Evolutionary conservation across 2,113 vertebrate species (phyloP), one percentile per base, ranked within the genome.

Genomic region (Rana temporaria): DNA sequence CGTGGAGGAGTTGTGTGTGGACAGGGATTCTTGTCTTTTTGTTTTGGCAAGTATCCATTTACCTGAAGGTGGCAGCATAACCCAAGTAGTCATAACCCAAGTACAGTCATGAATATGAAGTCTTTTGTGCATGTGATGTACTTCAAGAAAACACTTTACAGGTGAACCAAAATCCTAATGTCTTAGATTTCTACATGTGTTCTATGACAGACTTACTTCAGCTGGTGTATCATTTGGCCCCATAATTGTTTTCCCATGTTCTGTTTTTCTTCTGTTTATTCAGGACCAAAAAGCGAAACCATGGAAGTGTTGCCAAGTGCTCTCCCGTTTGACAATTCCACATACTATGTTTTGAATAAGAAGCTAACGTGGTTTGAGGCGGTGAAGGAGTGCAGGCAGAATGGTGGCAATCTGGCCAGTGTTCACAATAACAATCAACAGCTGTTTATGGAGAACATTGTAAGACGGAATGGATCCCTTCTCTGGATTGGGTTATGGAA

Each of bases 401-500:
- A 83, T 0, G 89, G 89, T 15, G 92, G 94, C 8, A 90, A 98
- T 86, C 89, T 99, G 88, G 95, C 95, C 32, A 99, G 96, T 4
- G 64, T 97, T 59, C 95, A 98, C 74, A 91, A 95, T 72, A 5
- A 88, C 84, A 85, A 89, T 0, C 88, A 92, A 2, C 89, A 91
- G 6, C 20, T 88, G 3, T 95, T 96, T 48, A 73, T 99, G 68
- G 89, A 93, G 81, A 89, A 93, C 52, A 86, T 98, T 12, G 89
- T 91, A 78, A 95, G 90, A 84, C 89, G 86, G 0, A 97, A 99
- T 4, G 98, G 98, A 65, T 99, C 95, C 89, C 88, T 93, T 0
- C 91, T 98, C 0, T 99, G 98, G 98, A 93, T 97, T 78, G 98
- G 98, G 18, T 90, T 99, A 4, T 98, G 97, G 18, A 92, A 90